Base-by-base conservation (phyloP, 2,797 vertebrate species). In the Zenarchopterus dispar region DNA sequence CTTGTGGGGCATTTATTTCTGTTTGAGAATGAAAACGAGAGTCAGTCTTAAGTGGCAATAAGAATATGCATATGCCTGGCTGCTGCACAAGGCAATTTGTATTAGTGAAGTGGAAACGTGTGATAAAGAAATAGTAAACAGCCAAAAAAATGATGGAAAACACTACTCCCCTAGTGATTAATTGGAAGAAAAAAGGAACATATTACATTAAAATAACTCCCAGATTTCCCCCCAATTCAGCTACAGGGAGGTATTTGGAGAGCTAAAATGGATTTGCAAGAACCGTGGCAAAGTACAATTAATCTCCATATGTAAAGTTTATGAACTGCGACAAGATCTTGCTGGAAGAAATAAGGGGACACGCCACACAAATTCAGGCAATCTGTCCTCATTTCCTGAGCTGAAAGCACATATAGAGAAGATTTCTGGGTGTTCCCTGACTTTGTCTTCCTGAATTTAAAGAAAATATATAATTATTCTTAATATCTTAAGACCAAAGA, bases 121-220 rank as follows among this genome's bases (percentile, higher is more conserved):
- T 19, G 39, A 84, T 67, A 24, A 66, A 81, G 53, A 65, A 70
- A 70, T 28, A 72, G 68, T 79, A 87, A 87, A 90, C 84, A 87
- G 84, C 45, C 71, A 75, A 66, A 81, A 70, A 73, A 74, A 73
- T 64, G 73, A 90, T 86, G 63, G 78, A 85, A 90, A 86, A 81
- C 67, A 82, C 54, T 33, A 67, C 53, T 83, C 45, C 39, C 56
- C 73, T 72, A 53, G 62, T 78, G 73, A 88, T 88, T 85, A 84
- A 84, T 67, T 65, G 43, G 44, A 75, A 58, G 47, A 4, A 57
- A 74, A 71, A 73, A 70, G 73, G 0, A 76, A 79, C 31, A 71
- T 39, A 82, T 82, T 78, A 56, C 71, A 73, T 76, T 75, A 76
- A 90, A 92, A 89, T 80, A 82, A 86, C 67, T 87, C 66, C 78